A percentile compares a stretch with the other conserved stretches of the same genome.
These are phyloP conservation scores for Drosophila parthenogenetica DNA, from an alignment of 2,888 invertebrate species.

Conservation along the genomic window DNA sequence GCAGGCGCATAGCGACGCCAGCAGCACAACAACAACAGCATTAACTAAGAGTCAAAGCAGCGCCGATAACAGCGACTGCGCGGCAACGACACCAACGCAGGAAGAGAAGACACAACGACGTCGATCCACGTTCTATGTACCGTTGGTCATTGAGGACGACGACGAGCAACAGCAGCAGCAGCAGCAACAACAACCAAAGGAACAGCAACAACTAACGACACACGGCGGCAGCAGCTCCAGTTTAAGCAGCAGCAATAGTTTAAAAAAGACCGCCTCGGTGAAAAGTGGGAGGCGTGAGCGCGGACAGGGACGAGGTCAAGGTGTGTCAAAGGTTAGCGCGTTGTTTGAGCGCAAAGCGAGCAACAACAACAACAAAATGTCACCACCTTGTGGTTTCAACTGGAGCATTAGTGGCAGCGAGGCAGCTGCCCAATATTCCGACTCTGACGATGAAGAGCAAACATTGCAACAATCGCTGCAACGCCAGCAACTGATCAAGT, in stretches of 20 bases:
- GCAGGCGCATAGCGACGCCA: slow-evolving; percentile 66
- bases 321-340: slow-evolving; percentile 64
- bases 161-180: slow-evolving; percentile 33
- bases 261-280: slow-evolving; percentile 68
- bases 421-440: slow-evolving; percentile 75
- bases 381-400: slow-evolving; percentile 84
- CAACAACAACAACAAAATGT: slow-evolving; percentile 70
- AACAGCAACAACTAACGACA: slow-evolving; percentile 31
- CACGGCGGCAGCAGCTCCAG: slow-evolving; percentile 58
- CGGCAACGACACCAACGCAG: slow-evolving; percentile 52
- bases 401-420: slow-evolving; percentile 83
- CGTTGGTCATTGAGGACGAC: slow-evolving; percentile 86
- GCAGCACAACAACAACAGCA: slow-evolving; percentile 52
- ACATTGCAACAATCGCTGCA: slow-evolving; percentile 38
- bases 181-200: slow-evolving; percentile 31
- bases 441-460: slow-evolving; percentile 78
- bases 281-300: slow-evolving; percentile 42
- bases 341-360: slow-evolving; percentile 63
- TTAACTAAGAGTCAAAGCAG: slow-evolving; percentile 42
- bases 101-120: slow-evolving; percentile 87
- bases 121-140: slow-evolving; percentile 91
- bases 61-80: slow-evolving; percentile 50
- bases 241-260: slow-evolving; percentile 52
- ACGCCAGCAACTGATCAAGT: slow-evolving; percentile 53
- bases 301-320: neutral